Evolutionary conservation across 2,113 vertebrate species (phyloP).

Genomic region (Oncorhynchus nerka): DNA sequence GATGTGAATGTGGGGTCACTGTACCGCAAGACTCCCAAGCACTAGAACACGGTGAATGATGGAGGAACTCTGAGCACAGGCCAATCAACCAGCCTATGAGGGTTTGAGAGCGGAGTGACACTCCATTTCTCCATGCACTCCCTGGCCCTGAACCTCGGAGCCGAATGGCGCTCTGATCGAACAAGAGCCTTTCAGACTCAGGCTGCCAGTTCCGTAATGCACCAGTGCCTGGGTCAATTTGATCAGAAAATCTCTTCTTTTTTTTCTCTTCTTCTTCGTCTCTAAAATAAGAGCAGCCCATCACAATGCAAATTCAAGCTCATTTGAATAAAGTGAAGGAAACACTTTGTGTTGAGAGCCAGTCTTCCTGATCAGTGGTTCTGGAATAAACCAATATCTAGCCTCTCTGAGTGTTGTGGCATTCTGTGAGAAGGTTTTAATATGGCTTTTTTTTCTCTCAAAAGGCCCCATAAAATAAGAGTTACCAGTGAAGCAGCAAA

Average conservation of each 20-base stretch:
- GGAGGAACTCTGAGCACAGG: slow-evolving; percentile 44
- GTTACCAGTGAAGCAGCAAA: slow-evolving; percentile 99
- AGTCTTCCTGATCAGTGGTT: slow-evolving; percentile 99
- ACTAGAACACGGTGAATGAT: slow-evolving; percentile 61
- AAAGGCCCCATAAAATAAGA: slow-evolving; percentile 94
- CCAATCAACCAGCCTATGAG: slow-evolving; percentile 65
- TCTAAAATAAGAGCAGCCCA: slow-evolving; percentile 99
- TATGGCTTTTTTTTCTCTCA: slow-evolving; percentile 82
- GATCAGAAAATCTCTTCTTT: slow-evolving; percentile 99
- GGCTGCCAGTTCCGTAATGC: slow-evolving; percentile 99
- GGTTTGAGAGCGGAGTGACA: slow-evolving; percentile 60
- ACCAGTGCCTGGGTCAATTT: slow-evolving; percentile 99
- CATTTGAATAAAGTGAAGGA: slow-evolving; percentile 99
- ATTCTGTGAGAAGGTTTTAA: slow-evolving; percentile 94
- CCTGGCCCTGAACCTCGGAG: slow-evolving; percentile 77
- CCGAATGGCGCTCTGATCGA: slow-evolving; percentile 90
- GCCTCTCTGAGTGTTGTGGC: slow-evolving; percentile 95
- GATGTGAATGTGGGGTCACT: slow-evolving; percentile 52
- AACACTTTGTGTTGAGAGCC: slow-evolving; percentile 99
- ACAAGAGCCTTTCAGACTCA: slow-evolving; percentile 96
- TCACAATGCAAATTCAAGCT: slow-evolving; percentile 99
- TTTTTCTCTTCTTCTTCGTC: slow-evolving; percentile 82
- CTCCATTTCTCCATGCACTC: slow-evolving; percentile 76
- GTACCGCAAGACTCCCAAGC: slow-evolving; percentile 54
- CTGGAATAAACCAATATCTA: slow-evolving; percentile 99